Percentiles rank a stretch among this genome's conserved stretches.
Evolutionary conservation across 2,888 invertebrate species (phyloP).

Genomic region (Latrodectus elegans): DNA sequence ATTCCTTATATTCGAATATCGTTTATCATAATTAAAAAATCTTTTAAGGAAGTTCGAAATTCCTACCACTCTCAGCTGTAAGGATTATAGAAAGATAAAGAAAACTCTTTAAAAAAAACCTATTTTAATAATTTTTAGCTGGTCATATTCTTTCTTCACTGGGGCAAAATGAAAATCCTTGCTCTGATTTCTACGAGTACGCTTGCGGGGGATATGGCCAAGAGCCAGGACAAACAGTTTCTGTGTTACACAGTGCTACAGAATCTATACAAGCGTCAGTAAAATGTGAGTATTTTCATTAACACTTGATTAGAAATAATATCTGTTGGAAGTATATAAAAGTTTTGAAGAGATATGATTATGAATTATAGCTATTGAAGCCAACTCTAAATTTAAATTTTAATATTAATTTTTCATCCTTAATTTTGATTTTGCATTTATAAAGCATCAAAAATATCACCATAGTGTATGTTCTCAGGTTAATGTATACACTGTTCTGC

Average conservation of each 20-base stretch:
- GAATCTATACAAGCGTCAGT: conserved; percentile 27
- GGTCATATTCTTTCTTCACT: conserved; percentile 31
- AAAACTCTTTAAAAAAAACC: too few relatives aligned
- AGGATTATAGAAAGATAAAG: too few relatives aligned
- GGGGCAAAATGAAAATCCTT: conserved; percentile 13
- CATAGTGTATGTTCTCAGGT: neutral
- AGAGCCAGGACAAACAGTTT: conserved; percentile 16
- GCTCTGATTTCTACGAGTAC: conserved; percentile 45
- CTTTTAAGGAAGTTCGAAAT: too few relatives aligned
- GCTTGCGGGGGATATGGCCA: conserved; percentile 37
- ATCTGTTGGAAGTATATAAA: neutral
- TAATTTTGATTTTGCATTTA: neutral
- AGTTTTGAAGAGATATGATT: neutral
- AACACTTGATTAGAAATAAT: neutral
- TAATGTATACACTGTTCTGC: too few relatives aligned
- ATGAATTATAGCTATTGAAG: neutral
- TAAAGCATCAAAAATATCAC: neutral
- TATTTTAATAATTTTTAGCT: conserved; percentile 18
- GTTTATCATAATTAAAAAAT: too few relatives aligned
- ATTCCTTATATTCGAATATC: too few relatives aligned
- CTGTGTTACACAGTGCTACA: conserved; percentile 4
- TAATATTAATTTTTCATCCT: neutral
- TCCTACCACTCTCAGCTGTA: too few relatives aligned
- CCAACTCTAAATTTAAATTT: neutral
- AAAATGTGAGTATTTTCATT: conserved; percentile 21